A percentile compares a stretch with the other conserved stretches of the same genome.
Conservation (phyloP, 2,797 vertebrate species). For the Sandelia bainsii region DNA sequence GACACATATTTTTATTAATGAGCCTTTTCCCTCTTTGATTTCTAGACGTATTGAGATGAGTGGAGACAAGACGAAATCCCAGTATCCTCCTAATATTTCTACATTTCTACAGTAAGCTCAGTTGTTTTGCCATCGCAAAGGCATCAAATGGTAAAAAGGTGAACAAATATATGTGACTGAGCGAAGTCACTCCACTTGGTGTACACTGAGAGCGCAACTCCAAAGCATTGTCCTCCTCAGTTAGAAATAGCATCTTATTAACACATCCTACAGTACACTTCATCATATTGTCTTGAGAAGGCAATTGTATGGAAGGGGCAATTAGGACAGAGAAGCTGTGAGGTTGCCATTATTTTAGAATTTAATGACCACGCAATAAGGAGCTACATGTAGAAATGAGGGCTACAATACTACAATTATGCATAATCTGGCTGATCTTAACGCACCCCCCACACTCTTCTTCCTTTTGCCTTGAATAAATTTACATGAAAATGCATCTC, state of each 20-base stretch:
- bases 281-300: slow-evolving; percentile 88
- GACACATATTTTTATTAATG: slow-evolving; percentile 77
- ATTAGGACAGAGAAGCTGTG: slow-evolving; percentile 88
- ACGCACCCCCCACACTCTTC: slow-evolving; percentile 80
- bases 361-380: slow-evolving; percentile 90
- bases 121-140: slow-evolving; percentile 58
- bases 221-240: slow-evolving; percentile 75
- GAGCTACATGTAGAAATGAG: slow-evolving; percentile 87
- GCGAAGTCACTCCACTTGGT: slow-evolving; percentile 65
- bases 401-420: slow-evolving; percentile 88
- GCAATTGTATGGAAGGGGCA: slow-evolving; percentile 87
- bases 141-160: slow-evolving; percentile 58
- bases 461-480: slow-evolving; percentile 86
- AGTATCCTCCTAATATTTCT: slow-evolving; percentile 59
- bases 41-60: slow-evolving; percentile 66
- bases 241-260: slow-evolving; percentile 86
- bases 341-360: slow-evolving; percentile 91
- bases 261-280: slow-evolving; percentile 82
- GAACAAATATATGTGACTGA: slow-evolving; percentile 66
- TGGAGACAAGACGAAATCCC: slow-evolving; percentile 67
- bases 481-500: slow-evolving; percentile 88
- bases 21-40: slow-evolving; percentile 74
- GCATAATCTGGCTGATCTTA: slow-evolving; percentile 88
- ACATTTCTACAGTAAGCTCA: slow-evolving; percentile 46
- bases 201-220: slow-evolving; percentile 60